phyloP scores from a whole-genome alignment of 2,113 vertebrate species.

The Ceratotherium simum region DNA sequence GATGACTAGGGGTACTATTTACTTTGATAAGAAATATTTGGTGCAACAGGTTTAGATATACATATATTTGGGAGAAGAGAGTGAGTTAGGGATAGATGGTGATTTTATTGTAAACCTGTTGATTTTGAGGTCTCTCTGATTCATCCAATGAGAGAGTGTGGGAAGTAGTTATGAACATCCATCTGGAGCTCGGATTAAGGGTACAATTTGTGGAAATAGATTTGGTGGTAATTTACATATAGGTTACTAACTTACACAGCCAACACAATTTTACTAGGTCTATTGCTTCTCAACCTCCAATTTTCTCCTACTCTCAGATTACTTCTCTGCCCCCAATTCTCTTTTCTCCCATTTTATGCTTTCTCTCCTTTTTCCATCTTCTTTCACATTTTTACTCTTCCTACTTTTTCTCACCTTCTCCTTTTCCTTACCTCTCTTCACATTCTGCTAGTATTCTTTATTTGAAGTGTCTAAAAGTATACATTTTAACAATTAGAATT shows the following conservation, averaged over 20 bases:
- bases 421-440: background rate
- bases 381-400: slow-evolving; percentile 1
- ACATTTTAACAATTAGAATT: slow-evolving; percentile 30
- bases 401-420: background rate
- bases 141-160: background rate
- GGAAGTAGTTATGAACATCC: background rate
- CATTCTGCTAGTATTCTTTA: slow-evolving; percentile 3
- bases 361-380: background rate
- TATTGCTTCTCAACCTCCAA: background rate
- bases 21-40: background rate
- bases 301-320: background rate
- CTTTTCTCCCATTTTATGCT: background rate
- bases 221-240: background rate
- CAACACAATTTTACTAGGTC: background rate
- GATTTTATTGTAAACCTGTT: background rate
- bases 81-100: background rate
- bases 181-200: background rate
- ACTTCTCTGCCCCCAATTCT: background rate
- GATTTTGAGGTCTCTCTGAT: background rate
- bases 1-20: background rate
- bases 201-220: background rate
- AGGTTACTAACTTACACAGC: background rate
- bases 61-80: background rate
- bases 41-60: background rate
- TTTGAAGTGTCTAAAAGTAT: background rate